A percentile compares a stretch with the other conserved stretches of the same genome.
Conservation (phyloP, 2,113 vertebrate genomes). For the Carlito syrichta region DNA sequence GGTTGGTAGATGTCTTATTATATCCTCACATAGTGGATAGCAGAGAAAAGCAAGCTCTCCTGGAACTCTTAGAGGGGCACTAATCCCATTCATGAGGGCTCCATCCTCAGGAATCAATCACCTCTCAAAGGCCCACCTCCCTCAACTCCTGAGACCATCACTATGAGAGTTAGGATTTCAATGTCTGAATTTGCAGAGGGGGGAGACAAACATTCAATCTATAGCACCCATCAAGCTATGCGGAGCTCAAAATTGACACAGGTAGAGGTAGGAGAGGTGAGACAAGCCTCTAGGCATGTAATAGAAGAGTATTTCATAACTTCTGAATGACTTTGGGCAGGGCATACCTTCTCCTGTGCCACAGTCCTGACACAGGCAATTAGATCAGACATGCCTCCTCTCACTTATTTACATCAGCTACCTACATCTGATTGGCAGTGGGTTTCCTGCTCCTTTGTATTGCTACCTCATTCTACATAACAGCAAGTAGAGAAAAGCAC, state of each 20-base stretch:
- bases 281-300: not conserved
- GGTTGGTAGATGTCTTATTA: not conserved
- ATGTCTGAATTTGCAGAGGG: not conserved
- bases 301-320: not conserved
- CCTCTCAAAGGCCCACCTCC: not conserved
- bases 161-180: not conserved
- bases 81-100: not conserved
- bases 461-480: not conserved
- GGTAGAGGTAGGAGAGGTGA: too few species aligned
- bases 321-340: not conserved
- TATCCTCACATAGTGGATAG: not conserved
- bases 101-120: not conserved
- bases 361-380: not conserved
- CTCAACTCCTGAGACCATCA: not conserved
- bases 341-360: not conserved
- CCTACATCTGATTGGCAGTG: not conserved
- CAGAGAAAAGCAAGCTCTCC: not conserved
- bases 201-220: not conserved
- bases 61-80: not conserved
- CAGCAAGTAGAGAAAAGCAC: not conserved
- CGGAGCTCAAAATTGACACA: not conserved
- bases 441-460: not conserved
- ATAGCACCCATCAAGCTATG: not conserved
- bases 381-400: not conserved
- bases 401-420: not conserved